Evolutionary conservation across 2,797 vertebrate genomes (phyloP), one percentile per base, ranked within the genome.

Genomic region (Danio aesculapii): DNA sequence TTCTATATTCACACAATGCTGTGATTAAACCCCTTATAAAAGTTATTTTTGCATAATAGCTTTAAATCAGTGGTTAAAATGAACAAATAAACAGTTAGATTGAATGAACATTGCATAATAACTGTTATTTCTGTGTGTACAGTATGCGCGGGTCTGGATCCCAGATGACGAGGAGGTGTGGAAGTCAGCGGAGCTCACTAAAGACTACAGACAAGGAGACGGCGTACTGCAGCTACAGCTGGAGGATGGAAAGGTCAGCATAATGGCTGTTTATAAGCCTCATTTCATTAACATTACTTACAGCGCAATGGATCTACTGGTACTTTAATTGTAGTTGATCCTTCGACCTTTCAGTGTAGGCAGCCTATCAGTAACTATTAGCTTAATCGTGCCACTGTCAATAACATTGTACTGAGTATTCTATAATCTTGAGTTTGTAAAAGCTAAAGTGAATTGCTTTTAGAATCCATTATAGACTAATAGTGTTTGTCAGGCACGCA

Each of bases 131-230:
- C 66, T 84, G 67, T 91, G 30, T 89, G 4, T 85, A 90, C 92
- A 99, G 98, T 93, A 93, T 90, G 97, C 98, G 86, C 94, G 98
- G 91, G 97, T 99, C 85, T 99, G 98, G 98, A 98, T 99, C 86
- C 97, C 98, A 13, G 97, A 99, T 88, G 91, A 94, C 5, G 98
- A 99, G 79, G 97, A 99, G 41, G 98, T 99, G 16, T 99, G 98
- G 98, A 98, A 95, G 89, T 99, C 98, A 19, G 98, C 98, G 77
- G 97, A 98, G 88, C 94, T 99, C 68, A 93, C 90, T 16, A 98
- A 96, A 90, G 96, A 99, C 92, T 99, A 98, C 91, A 98, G 96
- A 86, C 93, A 95, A 85, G 96, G 95, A 70, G 96, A 99, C 78
- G 86, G 91, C 82, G 89, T 94, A 9, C 94, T 99, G 62, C 94